phyloP scores from a whole-genome alignment of 2,888 invertebrate genomes.

The Lamproptera curius region DNA sequence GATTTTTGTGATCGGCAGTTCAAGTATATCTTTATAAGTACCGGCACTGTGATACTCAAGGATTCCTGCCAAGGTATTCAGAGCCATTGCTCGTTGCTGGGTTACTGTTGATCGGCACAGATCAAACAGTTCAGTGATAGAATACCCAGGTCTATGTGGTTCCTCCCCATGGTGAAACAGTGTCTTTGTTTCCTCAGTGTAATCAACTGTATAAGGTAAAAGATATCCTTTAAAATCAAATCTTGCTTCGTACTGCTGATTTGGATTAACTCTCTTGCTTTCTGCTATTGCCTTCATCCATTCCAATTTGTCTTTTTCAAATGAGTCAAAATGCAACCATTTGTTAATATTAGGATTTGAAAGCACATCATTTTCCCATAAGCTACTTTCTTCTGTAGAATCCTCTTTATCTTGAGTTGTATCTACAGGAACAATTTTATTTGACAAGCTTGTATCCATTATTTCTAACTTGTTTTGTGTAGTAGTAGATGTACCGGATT shows the following conservation, averaged over 20 bases:
- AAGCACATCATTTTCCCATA: conserved; percentile 78
- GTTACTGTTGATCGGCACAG: conserved; percentile 86
- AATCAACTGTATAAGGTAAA: conserved; percentile 83
- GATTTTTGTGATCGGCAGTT: conserved; percentile 86
- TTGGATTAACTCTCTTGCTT: conserved; percentile 74
- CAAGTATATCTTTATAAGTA: conserved; percentile 86
- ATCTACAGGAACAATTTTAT: conserved; percentile 1
- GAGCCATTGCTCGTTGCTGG: conserved; percentile 90
- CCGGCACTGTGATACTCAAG: conserved; percentile 84
- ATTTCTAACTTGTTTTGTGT: conserved; percentile 32
- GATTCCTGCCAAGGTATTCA: conserved; percentile 89
- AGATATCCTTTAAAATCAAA: conserved; percentile 91
- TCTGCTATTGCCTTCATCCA: conserved; percentile 87
- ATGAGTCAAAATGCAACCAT: conserved; percentile 91
- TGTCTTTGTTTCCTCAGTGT: conserved; percentile 73
- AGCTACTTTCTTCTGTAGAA: conserved; percentile 33
- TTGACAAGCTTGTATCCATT: conserved; percentile 43
- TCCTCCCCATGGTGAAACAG: conserved; percentile 97
- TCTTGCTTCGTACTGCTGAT: conserved; percentile 85
- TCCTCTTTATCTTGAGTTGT: conserved; percentile 9
- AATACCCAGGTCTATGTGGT: conserved; percentile 93
- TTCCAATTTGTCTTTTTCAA: conserved; percentile 91
- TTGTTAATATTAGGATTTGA: conserved; percentile 80
- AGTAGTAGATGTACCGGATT: background rate
- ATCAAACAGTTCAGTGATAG: conserved; percentile 91